Conservation (phyloP, 2,888 invertebrate genomes). For the Sinelater perroti region DNA sequence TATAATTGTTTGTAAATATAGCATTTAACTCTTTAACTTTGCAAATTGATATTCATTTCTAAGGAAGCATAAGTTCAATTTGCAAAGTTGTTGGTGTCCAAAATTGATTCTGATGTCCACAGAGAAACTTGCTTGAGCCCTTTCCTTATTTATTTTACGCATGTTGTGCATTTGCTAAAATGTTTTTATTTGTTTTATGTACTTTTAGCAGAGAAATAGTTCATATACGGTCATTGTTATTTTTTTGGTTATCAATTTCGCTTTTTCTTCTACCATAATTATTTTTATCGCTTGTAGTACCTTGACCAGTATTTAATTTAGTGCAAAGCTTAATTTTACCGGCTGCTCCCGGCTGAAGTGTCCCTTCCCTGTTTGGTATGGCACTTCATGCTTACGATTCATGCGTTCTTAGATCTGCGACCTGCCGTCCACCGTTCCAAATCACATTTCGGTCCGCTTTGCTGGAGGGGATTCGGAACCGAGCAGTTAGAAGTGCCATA, state of each 20-base stretch:
- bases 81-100: conserved; percentile 26
- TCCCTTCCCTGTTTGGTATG: conserved; percentile 53
- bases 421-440: conserved; percentile 34
- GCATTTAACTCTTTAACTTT: conserved; percentile 27
- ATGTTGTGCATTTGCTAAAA: not conserved
- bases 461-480: conserved; percentile 56
- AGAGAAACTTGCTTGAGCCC: not conserved
- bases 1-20: conserved; percentile 37
- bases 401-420: not conserved
- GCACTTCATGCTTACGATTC: conserved; percentile 57
- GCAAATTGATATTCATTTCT: conserved; percentile 32
- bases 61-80: too few relatives aligned
- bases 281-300: too few relatives aligned
- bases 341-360: conserved; percentile 40
- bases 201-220: too few relatives aligned
- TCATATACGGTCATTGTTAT: too few relatives aligned
- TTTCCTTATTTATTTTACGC: not conserved
- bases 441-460: conserved; percentile 26
- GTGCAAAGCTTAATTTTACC: too few relatives aligned
- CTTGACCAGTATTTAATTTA: too few relatives aligned
- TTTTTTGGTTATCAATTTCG: too few relatives aligned
- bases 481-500: conserved; percentile 60
- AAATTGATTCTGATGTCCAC: conserved; percentile 42
- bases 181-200: too few relatives aligned
- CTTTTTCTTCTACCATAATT: too few relatives aligned